phyloP scores from a whole-genome alignment of 2,888 invertebrate species.

The Epistrophe grossulariae region DNA sequence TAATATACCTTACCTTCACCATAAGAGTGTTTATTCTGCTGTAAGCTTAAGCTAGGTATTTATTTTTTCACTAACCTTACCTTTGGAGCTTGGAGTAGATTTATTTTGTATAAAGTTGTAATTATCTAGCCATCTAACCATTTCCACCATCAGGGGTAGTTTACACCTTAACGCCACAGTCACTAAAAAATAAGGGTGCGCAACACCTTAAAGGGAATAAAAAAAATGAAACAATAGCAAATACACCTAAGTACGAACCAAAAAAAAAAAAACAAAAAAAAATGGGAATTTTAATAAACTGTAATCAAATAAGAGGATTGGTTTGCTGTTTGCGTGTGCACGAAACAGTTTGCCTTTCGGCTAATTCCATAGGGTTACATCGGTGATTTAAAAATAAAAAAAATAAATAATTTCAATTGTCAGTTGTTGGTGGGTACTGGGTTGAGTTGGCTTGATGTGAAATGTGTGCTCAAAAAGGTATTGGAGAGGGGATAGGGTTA shows the following conservation, averaged over 20 bases:
- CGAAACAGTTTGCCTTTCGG: constrained; percentile 53
- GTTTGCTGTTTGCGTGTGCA: constrained; percentile 65
- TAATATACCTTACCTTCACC: neutral
- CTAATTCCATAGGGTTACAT: constrained; percentile 55
- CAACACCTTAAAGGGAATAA: constrained; percentile 45
- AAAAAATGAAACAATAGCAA: neutral
- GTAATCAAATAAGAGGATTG: constrained; percentile 66
- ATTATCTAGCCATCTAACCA: constrained; percentile 72
- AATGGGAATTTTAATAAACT: constrained; percentile 57
- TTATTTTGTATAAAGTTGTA: constrained; percentile 68
- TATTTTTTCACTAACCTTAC: constrained; percentile 16
- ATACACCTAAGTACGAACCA: neutral
- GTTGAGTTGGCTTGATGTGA: neutral
- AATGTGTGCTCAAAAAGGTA: neutral
- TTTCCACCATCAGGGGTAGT: constrained; percentile 67
- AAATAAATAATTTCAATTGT: constrained; percentile 49
- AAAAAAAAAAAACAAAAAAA: constrained; percentile 24
- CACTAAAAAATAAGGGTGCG: constrained; percentile 26
- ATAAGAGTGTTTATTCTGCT: constrained; percentile 53
- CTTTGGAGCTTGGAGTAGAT: constrained; percentile 40
- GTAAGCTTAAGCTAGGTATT: constrained; percentile 19
- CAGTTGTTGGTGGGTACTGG: constrained; percentile 25
- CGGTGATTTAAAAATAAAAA: constrained; percentile 56
- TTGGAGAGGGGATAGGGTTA: neutral
- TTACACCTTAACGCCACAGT: constrained; percentile 61